Conservation (phyloP, 2,888 invertebrate species). For the Carcina quercana region DNA sequence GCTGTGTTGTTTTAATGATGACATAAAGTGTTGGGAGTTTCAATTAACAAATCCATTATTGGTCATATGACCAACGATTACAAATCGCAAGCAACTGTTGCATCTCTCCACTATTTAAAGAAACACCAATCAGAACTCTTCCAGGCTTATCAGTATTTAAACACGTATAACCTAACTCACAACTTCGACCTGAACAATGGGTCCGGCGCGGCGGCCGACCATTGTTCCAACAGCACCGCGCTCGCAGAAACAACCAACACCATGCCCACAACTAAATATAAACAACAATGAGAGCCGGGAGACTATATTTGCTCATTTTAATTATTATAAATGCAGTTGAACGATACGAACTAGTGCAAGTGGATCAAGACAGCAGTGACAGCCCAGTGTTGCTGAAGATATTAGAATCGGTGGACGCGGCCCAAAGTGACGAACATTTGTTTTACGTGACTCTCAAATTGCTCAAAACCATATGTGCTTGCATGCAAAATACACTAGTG, state of each 20-base stretch:
- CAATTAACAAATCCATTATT: too few relatives aligned
- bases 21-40: too few relatives aligned
- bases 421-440: slow-evolving; percentile 40
- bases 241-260: slow-evolving; percentile 27
- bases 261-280: slow-evolving; percentile 36
- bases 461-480: slow-evolving; percentile 49
- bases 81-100: too few relatives aligned
- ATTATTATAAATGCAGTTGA: slow-evolving; percentile 19
- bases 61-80: too few relatives aligned
- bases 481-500: slow-evolving; percentile 43
- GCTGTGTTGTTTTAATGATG: too few relatives aligned
- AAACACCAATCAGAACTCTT: too few relatives aligned
- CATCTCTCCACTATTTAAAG: too few relatives aligned
- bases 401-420: slow-evolving; percentile 43
- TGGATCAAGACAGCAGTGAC: slow-evolving; percentile 24
- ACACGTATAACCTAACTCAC: too few relatives aligned
- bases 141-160: too few relatives aligned
- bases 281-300: slow-evolving; percentile 39
- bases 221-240: slow-evolving; percentile 33
- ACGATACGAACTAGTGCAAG: slow-evolving; percentile 22
- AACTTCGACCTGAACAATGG: too few relatives aligned
- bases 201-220: too few relatives aligned
- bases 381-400: slow-evolving; percentile 40
- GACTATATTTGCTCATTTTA: slow-evolving; percentile 17
- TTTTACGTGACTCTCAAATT: slow-evolving; percentile 45